Percentiles rank a stretch among this genome's conserved stretches.
phyloP scores from a whole-genome alignment of 2,888 invertebrate genomes.

The Caenorhabditis becei region DNA sequence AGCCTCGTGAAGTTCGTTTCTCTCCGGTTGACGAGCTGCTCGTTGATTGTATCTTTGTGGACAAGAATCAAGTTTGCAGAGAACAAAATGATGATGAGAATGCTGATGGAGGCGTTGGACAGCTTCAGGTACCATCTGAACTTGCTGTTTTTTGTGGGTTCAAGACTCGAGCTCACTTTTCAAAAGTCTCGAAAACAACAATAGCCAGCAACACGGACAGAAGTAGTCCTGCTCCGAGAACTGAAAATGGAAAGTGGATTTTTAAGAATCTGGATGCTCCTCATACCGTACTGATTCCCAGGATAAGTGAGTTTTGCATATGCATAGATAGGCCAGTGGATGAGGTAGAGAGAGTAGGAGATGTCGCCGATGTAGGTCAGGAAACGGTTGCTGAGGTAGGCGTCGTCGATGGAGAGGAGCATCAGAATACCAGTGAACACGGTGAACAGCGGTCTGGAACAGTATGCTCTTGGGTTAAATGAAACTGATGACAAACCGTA shows the following conservation, averaged over 20 bases:
- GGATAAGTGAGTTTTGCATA: slow-evolving; percentile 24
- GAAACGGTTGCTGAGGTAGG: slow-evolving; percentile 26
- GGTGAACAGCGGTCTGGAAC: slow-evolving; percentile 34
- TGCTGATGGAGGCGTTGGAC: slow-evolving; percentile 1
- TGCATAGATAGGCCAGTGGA: slow-evolving; percentile 63
- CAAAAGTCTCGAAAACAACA: slow-evolving; percentile 27
- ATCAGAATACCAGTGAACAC: slow-evolving; percentile 46
- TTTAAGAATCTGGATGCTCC: not conserved
- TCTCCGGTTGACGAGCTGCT: slow-evolving; percentile 13
- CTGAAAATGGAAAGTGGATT: slow-evolving; percentile 18
- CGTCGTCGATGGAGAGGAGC: slow-evolving; percentile 43
- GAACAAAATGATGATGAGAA: slow-evolving; percentile 37
- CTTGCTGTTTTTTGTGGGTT: not conserved
- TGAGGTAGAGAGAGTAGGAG: slow-evolving; percentile 63
- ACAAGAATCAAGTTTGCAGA: slow-evolving; percentile 24
- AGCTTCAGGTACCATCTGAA: slow-evolving; percentile 50
- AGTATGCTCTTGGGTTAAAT: no score
- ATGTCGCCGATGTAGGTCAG: slow-evolving; percentile 65
- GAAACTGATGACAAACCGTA: no score
- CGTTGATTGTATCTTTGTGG: slow-evolving; percentile 42
- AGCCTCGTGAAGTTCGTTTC: slow-evolving; percentile 10
- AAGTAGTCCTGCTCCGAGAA: slow-evolving; percentile 17
- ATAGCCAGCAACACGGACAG: slow-evolving; percentile 41
- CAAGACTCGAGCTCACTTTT: slow-evolving; percentile 19
- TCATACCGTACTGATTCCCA: slow-evolving; percentile 14